phyloP scores from a whole-genome alignment of 2,797 vertebrate species.

The Takifugu ocellatus region DNA sequence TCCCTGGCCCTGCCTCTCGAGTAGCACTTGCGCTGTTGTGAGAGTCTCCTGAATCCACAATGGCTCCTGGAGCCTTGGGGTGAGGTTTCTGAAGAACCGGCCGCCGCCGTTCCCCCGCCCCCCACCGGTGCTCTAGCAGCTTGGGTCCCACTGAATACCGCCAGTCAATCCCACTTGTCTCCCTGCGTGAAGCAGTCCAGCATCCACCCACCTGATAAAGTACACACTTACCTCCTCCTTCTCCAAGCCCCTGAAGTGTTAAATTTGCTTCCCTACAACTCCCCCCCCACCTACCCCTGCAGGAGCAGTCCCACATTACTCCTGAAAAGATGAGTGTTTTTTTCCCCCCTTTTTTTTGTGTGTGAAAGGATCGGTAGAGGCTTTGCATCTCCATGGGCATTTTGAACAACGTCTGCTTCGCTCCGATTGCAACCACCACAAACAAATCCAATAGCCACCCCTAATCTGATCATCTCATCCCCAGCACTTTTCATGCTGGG shows the following conservation, averaged over 20 bases:
- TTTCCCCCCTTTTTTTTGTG: conserved; percentile 20
- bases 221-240: conserved; percentile 38
- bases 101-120: conserved; percentile 42
- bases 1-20: conserved; percentile 54
- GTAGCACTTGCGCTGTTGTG: conserved; percentile 37
- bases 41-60: conserved; percentile 62
- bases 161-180: conserved; percentile 79
- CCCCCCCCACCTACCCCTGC: conserved; percentile 65
- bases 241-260: conserved; percentile 77
- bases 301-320: conserved; percentile 60
- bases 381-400: conserved; percentile 83
- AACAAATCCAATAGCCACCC: conserved; percentile 89
- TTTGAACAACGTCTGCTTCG: conserved; percentile 84
- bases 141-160: conserved; percentile 69
- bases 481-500: conserved; percentile 91
- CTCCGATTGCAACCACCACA: conserved; percentile 87
- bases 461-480: conserved; percentile 95
- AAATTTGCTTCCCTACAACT: conserved; percentile 69
- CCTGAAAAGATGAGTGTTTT: conserved; percentile 70
- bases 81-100: conserved; percentile 20
- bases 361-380: conserved; percentile 77
- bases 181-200: conserved; percentile 75
- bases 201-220: conserved; percentile 78
- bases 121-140: conserved; percentile 46
- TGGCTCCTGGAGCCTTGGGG: conserved; percentile 65